These are phyloP conservation scores for Ascaphus truei DNA, from an alignment of 2,113 vertebrate species.

Conservation along the genomic window DNA sequence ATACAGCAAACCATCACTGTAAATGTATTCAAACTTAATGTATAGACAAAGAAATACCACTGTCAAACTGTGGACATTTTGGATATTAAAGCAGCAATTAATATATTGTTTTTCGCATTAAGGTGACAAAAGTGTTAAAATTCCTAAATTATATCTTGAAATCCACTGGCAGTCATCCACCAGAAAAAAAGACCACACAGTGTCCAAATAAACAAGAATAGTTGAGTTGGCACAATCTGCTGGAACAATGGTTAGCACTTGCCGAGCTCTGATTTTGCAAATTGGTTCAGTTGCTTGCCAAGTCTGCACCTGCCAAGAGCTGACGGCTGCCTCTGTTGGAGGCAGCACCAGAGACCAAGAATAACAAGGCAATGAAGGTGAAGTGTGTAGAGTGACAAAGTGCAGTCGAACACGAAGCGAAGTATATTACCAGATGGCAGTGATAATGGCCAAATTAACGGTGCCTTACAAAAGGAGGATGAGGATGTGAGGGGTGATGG, in stretches of 20 bases:
- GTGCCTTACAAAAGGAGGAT: too few relatives aligned
- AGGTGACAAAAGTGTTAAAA: neutral
- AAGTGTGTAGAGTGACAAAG: neutral
- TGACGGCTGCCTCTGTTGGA: constrained; percentile 22
- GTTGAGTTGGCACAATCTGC: constrained; percentile 34
- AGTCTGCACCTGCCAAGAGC: constrained; percentile 31
- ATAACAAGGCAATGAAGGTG: neutral
- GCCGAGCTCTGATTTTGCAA: constrained; percentile 33
- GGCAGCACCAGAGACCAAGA: constrained; percentile 3
- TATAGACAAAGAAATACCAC: neutral
- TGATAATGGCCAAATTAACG: too few relatives aligned
- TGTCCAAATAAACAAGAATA: constrained; percentile 32
- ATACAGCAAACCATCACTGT: neutral
- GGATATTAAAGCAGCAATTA: neutral
- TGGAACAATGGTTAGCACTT: constrained; percentile 30
- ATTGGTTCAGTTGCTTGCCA: constrained; percentile 41
- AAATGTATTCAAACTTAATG: neutral
- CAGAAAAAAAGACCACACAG: constrained; percentile 6
- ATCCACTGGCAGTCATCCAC: neutral
- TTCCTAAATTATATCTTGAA: constrained; percentile 9
- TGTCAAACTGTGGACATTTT: neutral
- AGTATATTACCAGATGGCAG: too few relatives aligned
- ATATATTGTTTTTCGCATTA: neutral
- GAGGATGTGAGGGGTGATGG: too few relatives aligned
- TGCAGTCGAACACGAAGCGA: neutral